Evolutionary conservation across 2,113 vertebrate species (phyloP), one percentile per base, ranked within the genome.

Genomic region (Chionis minor): DNA sequence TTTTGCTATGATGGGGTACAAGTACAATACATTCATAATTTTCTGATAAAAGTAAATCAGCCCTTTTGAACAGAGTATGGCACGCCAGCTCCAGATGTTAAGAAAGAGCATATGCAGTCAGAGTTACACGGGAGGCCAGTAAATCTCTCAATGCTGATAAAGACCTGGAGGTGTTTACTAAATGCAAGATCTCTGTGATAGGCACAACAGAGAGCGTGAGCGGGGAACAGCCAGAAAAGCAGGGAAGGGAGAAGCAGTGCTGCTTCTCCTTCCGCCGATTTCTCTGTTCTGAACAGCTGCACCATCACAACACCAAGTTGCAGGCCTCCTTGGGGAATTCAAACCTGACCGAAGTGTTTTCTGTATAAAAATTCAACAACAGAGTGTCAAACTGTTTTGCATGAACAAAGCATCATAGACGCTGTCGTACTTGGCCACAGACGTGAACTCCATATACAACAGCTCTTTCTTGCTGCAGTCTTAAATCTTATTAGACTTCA

Each of bases 201-300:
- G 0, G 0, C 7, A 13, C 0, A 13, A 27, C 33, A 32, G 40
- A 45, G 1, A 45, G 11, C 3, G 1, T 0, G 10, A 71, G 5
- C 1, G 0, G 23, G 30, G 49, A 49, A 40, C 40, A 44, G 20
- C 16, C 12, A 5, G 51, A 4, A 12, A 32, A 30, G 47, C 47
- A 22, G 66, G 56, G 19, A 8, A 62, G 35, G 22, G 0, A 16
- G 5, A 2, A 42, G 63, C 27, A 27, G 51, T 1, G 8, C 3
- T 42, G 55, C 63, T 80, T 61, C 4, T 26, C 81, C 40, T 52
- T 23, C 52, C 18, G 49, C 44, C 8, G 21, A 4, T 45, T 58
- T 51, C 44, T 13, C 71, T 33, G 32, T 35, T 55, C 42, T 22
- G 4, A 59, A 35, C 55, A 52, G 65, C 78, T 9, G 5, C 58